Percentiles rank a stretch among this genome's conserved stretches.
These are phyloP conservation scores for Gymnorhina tibicen DNA, from an alignment of 2,113 vertebrate genomes.

Conservation along the genomic window DNA sequence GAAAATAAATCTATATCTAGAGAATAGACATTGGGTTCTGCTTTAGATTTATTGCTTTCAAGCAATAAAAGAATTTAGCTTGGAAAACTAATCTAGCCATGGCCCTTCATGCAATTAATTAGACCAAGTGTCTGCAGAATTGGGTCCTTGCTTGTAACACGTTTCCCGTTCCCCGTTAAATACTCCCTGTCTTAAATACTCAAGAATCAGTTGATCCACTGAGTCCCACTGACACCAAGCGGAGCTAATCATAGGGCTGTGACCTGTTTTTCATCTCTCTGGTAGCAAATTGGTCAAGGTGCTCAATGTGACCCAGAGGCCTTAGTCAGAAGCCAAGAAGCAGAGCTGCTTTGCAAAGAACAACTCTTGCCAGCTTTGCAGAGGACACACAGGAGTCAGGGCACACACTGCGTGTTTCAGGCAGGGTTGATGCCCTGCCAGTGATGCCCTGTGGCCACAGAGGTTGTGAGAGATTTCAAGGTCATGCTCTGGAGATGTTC, in stretches of 20 bases:
- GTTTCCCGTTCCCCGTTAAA: background rate
- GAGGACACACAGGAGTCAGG: background rate
- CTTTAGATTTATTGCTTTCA: background rate
- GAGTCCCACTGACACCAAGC: background rate
- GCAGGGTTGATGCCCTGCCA: background rate
- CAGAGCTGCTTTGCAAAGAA: background rate
- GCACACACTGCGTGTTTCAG: background rate
- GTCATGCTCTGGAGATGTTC: background rate
- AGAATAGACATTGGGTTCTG: background rate
- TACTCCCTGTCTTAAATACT: background rate
- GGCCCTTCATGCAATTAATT: background rate
- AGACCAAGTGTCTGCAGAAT: background rate
- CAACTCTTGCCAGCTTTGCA: rapidly evolving
- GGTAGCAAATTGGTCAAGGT: background rate
- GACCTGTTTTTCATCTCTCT: background rate
- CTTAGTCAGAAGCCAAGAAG: background rate
- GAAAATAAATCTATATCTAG: conserved; percentile 21
- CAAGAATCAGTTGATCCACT: background rate
- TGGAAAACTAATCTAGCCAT: background rate
- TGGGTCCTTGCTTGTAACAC: rapidly evolving
- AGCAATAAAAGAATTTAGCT: background rate
- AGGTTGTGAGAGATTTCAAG: background rate
- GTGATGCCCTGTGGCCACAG: background rate
- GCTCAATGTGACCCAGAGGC: background rate
- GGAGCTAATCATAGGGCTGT: background rate